Base-by-base conservation (phyloP, 1,140 invertebrate genomes). In the Drosophila miranda region DNA sequence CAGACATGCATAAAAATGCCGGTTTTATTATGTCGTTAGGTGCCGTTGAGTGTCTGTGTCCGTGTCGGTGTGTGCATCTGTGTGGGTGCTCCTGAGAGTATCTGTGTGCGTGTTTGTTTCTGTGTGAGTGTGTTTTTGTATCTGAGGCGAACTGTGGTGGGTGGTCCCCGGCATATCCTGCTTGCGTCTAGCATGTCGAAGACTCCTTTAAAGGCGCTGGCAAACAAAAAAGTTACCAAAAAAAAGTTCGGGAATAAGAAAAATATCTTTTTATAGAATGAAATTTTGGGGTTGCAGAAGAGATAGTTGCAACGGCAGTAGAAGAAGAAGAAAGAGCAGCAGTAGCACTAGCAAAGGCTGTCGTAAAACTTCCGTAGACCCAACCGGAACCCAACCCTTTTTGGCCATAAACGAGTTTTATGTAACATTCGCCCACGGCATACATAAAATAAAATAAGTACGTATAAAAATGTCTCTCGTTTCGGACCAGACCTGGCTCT, bases 1-100 rank as follows among this genome's bases (percentile, higher is more conserved):
- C 82, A 86, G 81, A 87, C 81, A 86, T 86, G 81, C 81, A 86
- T 86, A 86, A 86, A 84, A 86, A 87, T 87, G 81, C 81, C 81
- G 81, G 81, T 86, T 86, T 86, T 86, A 86, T 86, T 86, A 86
- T 86, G 81, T 86, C 81, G 81, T 86, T 86, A 73, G 67, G 59
- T 55, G 61, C 62, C 56, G 43, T 60, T 54, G 71, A 69, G 54
- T 61, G 52, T 75, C 71, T 68, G 57, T 52, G 41, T 57, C 44
- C 53, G 21, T 58, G 41, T 64, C 23, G 44, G 23, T 51, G 34
- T 45, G 4, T 60, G 50, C 3, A 16, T 11, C 34, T n/a, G 44
- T 57, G 76, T 54, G 50, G 52, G 52, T 75, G 38, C 41, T 28
- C 6, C 34, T 13, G 34, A 11, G 34, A 38, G 34, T 11, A 34